Conservation (phyloP, 2,888 invertebrate species). For the Tinea semifulvella region DNA sequence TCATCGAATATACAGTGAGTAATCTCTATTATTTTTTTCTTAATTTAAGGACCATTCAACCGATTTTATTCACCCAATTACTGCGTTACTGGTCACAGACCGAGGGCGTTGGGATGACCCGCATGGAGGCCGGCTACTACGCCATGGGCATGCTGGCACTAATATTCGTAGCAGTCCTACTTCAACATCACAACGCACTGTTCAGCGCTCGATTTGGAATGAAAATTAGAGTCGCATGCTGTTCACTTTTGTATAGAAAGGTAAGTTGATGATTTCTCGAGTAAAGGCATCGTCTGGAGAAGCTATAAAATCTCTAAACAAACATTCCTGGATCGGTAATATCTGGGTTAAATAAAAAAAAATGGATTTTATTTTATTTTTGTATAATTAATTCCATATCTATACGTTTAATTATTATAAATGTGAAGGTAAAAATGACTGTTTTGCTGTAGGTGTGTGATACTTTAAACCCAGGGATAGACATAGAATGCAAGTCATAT, state of each 20-base stretch:
- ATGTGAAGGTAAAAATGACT: too few species aligned
- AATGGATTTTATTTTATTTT: too few species aligned
- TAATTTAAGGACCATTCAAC: slow-evolving; percentile 52
- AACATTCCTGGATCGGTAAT: too few species aligned
- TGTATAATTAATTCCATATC: too few species aligned
- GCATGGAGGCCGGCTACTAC: slow-evolving; percentile 66
- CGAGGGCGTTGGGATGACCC: slow-evolving; percentile 28
- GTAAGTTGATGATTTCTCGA: slow-evolving; percentile 39
- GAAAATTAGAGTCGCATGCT: slow-evolving; percentile 74
- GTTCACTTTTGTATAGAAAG: slow-evolving; percentile 80
- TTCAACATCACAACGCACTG: slow-evolving; percentile 77
- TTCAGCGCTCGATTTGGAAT: slow-evolving; percentile 71
- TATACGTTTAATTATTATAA: too few species aligned
- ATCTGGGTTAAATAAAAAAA: too few species aligned
- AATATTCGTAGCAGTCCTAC: slow-evolving; percentile 60
- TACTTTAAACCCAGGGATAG: too few species aligned
- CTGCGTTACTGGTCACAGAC: slow-evolving; percentile 62
- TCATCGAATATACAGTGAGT: too few species aligned
- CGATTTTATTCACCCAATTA: slow-evolving; percentile 58
- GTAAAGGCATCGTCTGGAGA: slow-evolving; percentile 26
- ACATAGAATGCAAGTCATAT: too few species aligned
- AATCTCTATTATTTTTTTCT: too few species aligned
- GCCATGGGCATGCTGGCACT: slow-evolving; percentile 55
- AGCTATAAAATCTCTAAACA: too few species aligned
- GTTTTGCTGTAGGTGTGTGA: too few species aligned